Conservation (phyloP, 2,113 vertebrate genomes). For the Anguilla rostrata region DNA sequence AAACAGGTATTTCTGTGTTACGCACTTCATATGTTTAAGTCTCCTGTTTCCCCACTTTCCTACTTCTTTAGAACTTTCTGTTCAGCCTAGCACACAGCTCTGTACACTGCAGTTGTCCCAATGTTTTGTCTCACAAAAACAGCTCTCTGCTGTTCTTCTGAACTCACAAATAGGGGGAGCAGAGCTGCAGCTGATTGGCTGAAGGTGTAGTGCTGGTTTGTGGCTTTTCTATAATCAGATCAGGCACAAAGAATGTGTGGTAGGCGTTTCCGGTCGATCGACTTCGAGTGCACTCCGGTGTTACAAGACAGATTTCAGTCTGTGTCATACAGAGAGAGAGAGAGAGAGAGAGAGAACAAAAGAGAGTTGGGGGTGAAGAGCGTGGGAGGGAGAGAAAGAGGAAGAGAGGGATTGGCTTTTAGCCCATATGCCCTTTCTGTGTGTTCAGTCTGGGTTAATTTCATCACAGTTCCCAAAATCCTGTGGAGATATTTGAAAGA, state of each 20-base stretch:
- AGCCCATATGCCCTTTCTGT: too few relatives aligned
- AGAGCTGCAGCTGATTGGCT: constrained; percentile 49
- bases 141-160: constrained; percentile 41
- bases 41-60: neutral
- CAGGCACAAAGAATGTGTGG: constrained; percentile 33
- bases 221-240: constrained; percentile 56
- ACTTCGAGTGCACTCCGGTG: constrained; percentile 24
- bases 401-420: neutral
- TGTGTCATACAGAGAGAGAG: constrained; percentile 4
- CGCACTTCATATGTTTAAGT: neutral
- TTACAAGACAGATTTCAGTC: constrained; percentile 29
- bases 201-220: constrained; percentile 38
- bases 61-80: neutral
- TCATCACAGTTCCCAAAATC: neutral
- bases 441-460: neutral
- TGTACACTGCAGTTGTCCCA: constrained; percentile 23
- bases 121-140: constrained; percentile 46
- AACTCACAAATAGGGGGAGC: constrained; percentile 35
- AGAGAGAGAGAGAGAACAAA: constrained; percentile 13
- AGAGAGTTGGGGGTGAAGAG: neutral
- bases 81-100: neutral
- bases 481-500: neutral
- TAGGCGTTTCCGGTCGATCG: constrained; percentile 41
- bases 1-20: neutral
- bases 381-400: neutral